These are phyloP conservation scores for Leptinotarsa undecemlineata DNA, from an alignment of 1,140 invertebrate species.

Conservation along the genomic window DNA sequence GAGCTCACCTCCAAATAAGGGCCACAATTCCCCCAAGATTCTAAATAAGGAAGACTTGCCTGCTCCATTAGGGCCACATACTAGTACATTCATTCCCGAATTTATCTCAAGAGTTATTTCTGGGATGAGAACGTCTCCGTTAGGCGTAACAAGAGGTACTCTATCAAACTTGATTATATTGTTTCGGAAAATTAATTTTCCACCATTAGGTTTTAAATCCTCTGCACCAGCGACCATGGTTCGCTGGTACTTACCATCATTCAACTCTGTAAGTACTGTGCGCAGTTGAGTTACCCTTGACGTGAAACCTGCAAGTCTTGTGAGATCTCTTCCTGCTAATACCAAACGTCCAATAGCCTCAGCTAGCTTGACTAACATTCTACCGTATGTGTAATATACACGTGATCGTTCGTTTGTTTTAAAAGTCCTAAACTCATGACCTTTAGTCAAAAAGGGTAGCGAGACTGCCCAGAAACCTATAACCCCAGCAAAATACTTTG, in stretches of 20 bases:
- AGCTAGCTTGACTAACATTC: slow-evolving; percentile 96
- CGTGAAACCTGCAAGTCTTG: slow-evolving; percentile 91
- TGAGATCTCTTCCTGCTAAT: slow-evolving; percentile 91
- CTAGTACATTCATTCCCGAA: slow-evolving; percentile 93
- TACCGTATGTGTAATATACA: slow-evolving; percentile 93
- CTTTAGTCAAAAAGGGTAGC: slow-evolving; percentile 78
- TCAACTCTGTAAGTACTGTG: slow-evolving; percentile 84
- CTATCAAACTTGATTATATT: slow-evolving; percentile 92
- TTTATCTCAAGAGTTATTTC: slow-evolving; percentile 82
- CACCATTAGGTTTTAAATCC: slow-evolving; percentile 69
- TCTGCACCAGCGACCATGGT: slow-evolving; percentile 74
- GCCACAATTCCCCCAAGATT: slow-evolving; percentile 95
- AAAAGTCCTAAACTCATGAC: slow-evolving; percentile 3
- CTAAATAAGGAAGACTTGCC: slow-evolving; percentile 95
- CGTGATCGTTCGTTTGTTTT: slow-evolving; percentile 55
- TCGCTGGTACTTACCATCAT: slow-evolving; percentile 81
- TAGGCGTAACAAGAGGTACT: slow-evolving; percentile 95
- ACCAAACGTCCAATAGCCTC: slow-evolving; percentile 95
- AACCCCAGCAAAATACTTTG: slow-evolving; percentile 93
- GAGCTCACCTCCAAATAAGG: slow-evolving; percentile 89
- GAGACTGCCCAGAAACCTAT: slow-evolving; percentile 95
- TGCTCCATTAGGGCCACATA: slow-evolving; percentile 97
- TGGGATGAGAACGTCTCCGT: slow-evolving; percentile 91
- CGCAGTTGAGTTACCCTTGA: slow-evolving; percentile 89
- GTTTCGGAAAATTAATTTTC: slow-evolving; percentile 83